A percentile compares a stretch with the other conserved stretches of the same genome.
phyloP scores from a whole-genome alignment of 2,888 invertebrate species.

The Sminthurides aquaticus region DNA sequence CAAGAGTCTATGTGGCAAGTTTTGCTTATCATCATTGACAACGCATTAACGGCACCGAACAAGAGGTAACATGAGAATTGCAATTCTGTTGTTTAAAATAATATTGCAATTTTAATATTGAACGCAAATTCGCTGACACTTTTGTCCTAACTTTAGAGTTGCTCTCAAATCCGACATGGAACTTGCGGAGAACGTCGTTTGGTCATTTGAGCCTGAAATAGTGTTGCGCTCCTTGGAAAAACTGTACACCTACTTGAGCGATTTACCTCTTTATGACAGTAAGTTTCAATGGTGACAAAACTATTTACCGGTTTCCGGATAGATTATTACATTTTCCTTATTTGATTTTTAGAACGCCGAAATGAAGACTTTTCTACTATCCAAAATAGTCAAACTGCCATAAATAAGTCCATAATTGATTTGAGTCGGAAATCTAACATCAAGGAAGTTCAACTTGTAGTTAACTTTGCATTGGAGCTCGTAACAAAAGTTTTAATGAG shows the following conservation, averaged over 20 bases:
- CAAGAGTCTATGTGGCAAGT: conserved; percentile 49
- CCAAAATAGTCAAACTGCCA: conserved; percentile 26
- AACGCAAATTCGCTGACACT: too few species aligned
- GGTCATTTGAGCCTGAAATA: conserved; percentile 59
- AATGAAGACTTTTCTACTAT: conserved; percentile 26
- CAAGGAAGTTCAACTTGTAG: conserved; percentile 36
- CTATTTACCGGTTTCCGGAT: too few species aligned
- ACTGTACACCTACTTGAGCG: conserved; percentile 58
- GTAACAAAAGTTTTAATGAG: conserved; percentile 32
- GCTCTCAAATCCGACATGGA: conserved; percentile 43
- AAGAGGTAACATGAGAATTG: conserved; percentile 36
- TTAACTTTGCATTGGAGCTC: conserved; percentile 38
- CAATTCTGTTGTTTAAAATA: too few species aligned
- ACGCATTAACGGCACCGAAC: conserved; percentile 46
- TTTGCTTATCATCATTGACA: conserved; percentile 49
- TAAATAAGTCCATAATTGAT: conserved; percentile 37
- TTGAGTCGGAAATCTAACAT: conserved; percentile 35
- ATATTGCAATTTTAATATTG: too few species aligned
- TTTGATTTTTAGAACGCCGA: conserved; percentile 22
- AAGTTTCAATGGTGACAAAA: conserved; percentile 33
- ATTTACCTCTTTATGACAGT: conserved; percentile 57
- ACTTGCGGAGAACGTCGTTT: conserved; percentile 56
- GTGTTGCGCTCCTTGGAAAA: conserved; percentile 60
- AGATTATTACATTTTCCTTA: too few species aligned
- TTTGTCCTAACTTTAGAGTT: conserved; percentile 38